Percentiles rank a stretch among this genome's conserved stretches.
Conservation (phyloP, 2,888 invertebrate genomes). For the Agrilus cyanescens region DNA sequence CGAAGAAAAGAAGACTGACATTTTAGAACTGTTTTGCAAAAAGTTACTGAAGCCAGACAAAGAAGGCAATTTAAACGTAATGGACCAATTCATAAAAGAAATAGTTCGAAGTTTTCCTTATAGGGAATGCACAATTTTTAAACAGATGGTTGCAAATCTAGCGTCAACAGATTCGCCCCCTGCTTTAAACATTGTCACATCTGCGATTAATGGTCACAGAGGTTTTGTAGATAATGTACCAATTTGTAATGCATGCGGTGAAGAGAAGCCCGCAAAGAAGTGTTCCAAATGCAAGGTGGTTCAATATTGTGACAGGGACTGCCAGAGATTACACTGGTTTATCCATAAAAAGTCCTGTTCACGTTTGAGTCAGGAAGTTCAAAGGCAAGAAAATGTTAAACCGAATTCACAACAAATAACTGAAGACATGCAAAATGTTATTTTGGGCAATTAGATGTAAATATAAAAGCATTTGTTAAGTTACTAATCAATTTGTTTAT, state of each 20-base stretch:
- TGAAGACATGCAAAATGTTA: slow-evolving; percentile 25
- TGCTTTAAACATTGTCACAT: slow-evolving; percentile 59
- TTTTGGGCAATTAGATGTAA: slow-evolving; percentile 17
- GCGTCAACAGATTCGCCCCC: slow-evolving; percentile 62
- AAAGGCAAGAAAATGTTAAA: slow-evolving; percentile 13
- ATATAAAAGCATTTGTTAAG: slow-evolving; percentile 1
- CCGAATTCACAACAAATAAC: slow-evolving; percentile 24
- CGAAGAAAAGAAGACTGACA: slow-evolving; percentile 50
- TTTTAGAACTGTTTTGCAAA: slow-evolving; percentile 62
- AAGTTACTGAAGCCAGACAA: slow-evolving; percentile 66
- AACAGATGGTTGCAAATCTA: slow-evolving; percentile 69
- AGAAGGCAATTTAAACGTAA: slow-evolving; percentile 48
- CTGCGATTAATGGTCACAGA: slow-evolving; percentile 80
- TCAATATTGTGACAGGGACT: slow-evolving; percentile 87
- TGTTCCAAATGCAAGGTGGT: slow-evolving; percentile 91
- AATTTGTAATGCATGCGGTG: slow-evolving; percentile 76
- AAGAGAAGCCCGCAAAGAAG: slow-evolving; percentile 81
- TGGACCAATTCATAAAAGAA: slow-evolving; percentile 70
- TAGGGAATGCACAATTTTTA: slow-evolving; percentile 79
- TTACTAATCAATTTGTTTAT: too few species aligned
- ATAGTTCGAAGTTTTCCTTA: slow-evolving; percentile 83
- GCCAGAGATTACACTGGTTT: slow-evolving; percentile 90
- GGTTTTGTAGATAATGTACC: slow-evolving; percentile 59
- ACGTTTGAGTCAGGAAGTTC: slow-evolving; percentile 37
- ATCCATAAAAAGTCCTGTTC: slow-evolving; percentile 80